Percentiles rank a stretch among this genome's conserved stretches.
These are phyloP conservation scores for Campoletis raptor DNA, from an alignment of 2,888 invertebrate genomes.

Conservation along the genomic window DNA sequence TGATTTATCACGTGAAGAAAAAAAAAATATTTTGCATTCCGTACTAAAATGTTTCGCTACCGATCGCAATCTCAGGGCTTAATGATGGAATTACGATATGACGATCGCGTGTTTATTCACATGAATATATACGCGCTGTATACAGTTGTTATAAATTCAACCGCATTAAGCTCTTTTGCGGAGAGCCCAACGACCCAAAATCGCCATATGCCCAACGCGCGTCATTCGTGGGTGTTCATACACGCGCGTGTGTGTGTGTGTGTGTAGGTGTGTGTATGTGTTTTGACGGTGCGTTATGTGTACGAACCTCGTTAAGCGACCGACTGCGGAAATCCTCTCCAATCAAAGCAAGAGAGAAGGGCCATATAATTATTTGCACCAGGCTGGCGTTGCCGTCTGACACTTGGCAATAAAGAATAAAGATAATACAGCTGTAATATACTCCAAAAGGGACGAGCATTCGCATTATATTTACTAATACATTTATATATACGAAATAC, in stretches of 20 bases:
- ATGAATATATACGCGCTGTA: background rate
- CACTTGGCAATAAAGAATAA: conserved; percentile 63
- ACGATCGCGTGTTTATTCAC: conserved; percentile 29
- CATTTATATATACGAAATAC: background rate
- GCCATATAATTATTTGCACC: conserved; percentile 66
- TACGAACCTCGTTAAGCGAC: conserved; percentile 63
- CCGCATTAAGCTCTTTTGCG: conserved; percentile 42
- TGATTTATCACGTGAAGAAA: background rate
- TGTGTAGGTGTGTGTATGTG: background rate
- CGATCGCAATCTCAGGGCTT: conserved; percentile 45
- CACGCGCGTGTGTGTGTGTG: no score
- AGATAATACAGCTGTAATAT: conserved; percentile 61
- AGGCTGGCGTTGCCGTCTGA: conserved; percentile 59
- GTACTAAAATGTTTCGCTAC: background rate
- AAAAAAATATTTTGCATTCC: background rate
- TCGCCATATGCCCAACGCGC: conserved; percentile 2
- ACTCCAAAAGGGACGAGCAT: conserved; percentile 47
- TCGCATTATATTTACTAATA: background rate
- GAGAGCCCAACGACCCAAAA: conserved; percentile 30
- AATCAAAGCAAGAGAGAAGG: conserved; percentile 52
- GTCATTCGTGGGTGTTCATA: background rate
- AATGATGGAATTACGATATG: conserved; percentile 58
- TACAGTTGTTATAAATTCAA: conserved; percentile 43
- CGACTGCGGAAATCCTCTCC: conserved; percentile 65
- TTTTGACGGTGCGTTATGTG: conserved; percentile 44